These are phyloP conservation scores for Centropyge bicolor DNA, from an alignment of 2,797 vertebrate genomes.

Conservation along the genomic window DNA sequence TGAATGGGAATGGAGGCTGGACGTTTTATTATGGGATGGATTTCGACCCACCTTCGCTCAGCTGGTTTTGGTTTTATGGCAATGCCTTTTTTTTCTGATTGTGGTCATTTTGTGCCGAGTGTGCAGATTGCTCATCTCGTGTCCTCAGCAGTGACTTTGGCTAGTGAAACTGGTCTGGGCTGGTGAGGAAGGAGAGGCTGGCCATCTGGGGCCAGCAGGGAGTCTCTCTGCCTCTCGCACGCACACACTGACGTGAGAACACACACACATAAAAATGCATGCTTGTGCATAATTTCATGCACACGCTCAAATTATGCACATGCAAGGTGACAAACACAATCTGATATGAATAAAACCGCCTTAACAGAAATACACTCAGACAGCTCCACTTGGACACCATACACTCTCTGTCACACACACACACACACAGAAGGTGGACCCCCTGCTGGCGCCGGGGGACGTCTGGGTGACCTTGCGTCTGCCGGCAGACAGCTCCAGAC, in stretches of 20 bases:
- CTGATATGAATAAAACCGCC: constrained; percentile 54
- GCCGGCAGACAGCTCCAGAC: constrained; percentile 74
- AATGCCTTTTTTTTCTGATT: background rate
- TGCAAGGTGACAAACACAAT: constrained; percentile 63
- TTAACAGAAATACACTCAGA: constrained; percentile 34
- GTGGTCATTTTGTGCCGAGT: constrained; percentile 40
- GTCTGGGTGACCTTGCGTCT: constrained; percentile 81
- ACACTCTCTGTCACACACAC: constrained; percentile 47
- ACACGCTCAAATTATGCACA: constrained; percentile 54
- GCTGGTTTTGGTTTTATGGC: constrained; percentile 9
- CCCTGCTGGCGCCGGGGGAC: constrained; percentile 54
- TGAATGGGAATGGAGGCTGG: constrained; percentile 23
- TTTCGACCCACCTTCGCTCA: constrained; percentile 2
- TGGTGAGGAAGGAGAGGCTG: constrained; percentile 60
- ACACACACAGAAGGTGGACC: constrained; percentile 58
- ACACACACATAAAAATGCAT: constrained; percentile 33
- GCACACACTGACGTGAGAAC: constrained; percentile 28
- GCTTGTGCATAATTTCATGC: constrained; percentile 44
- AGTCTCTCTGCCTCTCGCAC: constrained; percentile 47
- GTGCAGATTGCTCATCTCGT: constrained; percentile 39
- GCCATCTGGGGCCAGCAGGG: constrained; percentile 78
- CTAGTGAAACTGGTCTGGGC: constrained; percentile 37
- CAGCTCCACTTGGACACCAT: constrained; percentile 52
- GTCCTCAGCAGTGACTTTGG: constrained; percentile 75
- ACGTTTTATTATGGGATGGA: background rate